phyloP scores from a whole-genome alignment of 2,113 vertebrate genomes.

The Cavia porcellus region DNA sequence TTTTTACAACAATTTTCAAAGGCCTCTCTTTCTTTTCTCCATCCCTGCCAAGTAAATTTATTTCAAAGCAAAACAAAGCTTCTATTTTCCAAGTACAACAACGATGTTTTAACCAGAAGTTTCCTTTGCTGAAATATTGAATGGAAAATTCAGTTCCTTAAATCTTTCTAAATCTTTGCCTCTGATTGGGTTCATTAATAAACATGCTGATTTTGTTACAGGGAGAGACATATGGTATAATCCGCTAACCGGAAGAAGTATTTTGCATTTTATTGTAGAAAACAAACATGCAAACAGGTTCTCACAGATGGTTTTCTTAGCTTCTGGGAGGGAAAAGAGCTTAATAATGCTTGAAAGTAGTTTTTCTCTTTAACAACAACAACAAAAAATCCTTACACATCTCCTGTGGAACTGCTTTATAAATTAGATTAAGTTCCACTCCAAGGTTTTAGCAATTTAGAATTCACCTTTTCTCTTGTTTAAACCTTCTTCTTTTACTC shows the following conservation, averaged over 20 bases:
- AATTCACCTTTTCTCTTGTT: slow-evolving; percentile 71
- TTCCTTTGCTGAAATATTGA: slow-evolving; percentile 86
- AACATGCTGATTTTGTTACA: slow-evolving; percentile 96
- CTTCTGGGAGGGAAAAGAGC: slow-evolving; percentile 91
- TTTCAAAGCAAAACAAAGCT: slow-evolving; percentile 85
- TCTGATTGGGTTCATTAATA: slow-evolving; percentile 99
- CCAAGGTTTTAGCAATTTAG: slow-evolving; percentile 69
- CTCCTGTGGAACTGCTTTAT: slow-evolving; percentile 80
- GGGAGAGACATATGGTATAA: slow-evolving; percentile 98
- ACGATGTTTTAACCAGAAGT: slow-evolving; percentile 84
- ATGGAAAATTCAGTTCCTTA: slow-evolving; percentile 85
- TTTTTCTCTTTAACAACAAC: slow-evolving; percentile 78
- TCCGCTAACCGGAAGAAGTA: slow-evolving; percentile 97
- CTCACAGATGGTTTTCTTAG: slow-evolving; percentile 96
- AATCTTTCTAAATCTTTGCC: slow-evolving; percentile 91
- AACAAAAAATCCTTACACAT: slow-evolving; percentile 54
- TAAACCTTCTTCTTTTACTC: not conserved
- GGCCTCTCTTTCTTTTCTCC: slow-evolving; percentile 81
- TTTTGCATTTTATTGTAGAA: slow-evolving; percentile 99
- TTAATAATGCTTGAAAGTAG: slow-evolving; percentile 90
- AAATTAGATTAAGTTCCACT: slow-evolving; percentile 85
- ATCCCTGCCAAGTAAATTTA: slow-evolving; percentile 85
- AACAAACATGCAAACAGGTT: slow-evolving; percentile 99
- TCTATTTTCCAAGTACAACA: slow-evolving; percentile 85
- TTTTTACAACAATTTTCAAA: slow-evolving; percentile 68